Conservation (phyloP, 2,797 vertebrate genomes). For the Myotis pilosus region DNA sequence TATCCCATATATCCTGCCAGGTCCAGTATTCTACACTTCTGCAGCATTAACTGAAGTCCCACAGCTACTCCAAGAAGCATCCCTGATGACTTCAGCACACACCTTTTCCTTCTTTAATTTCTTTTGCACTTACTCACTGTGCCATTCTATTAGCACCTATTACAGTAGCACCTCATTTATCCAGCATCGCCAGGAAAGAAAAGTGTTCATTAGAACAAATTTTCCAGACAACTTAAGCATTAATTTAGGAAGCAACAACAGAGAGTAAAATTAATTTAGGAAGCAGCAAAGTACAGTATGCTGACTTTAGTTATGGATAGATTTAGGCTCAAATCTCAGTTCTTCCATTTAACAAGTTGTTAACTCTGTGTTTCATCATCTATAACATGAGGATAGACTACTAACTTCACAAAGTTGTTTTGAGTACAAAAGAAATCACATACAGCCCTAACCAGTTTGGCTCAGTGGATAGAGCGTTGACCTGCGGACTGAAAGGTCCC, state of each 20-base stretch:
- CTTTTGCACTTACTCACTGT: conserved; percentile 47
- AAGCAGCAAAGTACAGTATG: background rate
- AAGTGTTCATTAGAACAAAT: conserved; percentile 59
- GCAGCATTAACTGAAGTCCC: background rate
- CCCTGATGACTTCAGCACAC: conserved; percentile 24
- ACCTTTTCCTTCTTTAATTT: conserved; percentile 55
- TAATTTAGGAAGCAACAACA: conserved; percentile 59
- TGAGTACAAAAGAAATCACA: background rate
- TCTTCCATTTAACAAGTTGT: background rate
- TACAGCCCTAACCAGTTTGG: background rate
- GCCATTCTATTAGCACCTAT: conserved; percentile 67
- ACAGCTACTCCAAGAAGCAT: background rate
- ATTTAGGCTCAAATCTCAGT: conserved; percentile 7
- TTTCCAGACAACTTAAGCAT: conserved; percentile 59
- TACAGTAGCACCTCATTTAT: conserved; percentile 67
- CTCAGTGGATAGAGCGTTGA: too few relatives aligned
- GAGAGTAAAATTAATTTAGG: conserved; percentile 32
- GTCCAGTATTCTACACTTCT: background rate
- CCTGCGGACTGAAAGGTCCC: too few relatives aligned
- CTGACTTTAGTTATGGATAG: background rate
- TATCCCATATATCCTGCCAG: background rate
- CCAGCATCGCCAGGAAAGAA: conserved; percentile 52
- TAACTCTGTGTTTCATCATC: background rate
- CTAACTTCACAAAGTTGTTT: background rate
- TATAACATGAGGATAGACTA: background rate